phyloP scores from a whole-genome alignment of 2,113 vertebrate genomes.

The Pterocles orientalis region DNA sequence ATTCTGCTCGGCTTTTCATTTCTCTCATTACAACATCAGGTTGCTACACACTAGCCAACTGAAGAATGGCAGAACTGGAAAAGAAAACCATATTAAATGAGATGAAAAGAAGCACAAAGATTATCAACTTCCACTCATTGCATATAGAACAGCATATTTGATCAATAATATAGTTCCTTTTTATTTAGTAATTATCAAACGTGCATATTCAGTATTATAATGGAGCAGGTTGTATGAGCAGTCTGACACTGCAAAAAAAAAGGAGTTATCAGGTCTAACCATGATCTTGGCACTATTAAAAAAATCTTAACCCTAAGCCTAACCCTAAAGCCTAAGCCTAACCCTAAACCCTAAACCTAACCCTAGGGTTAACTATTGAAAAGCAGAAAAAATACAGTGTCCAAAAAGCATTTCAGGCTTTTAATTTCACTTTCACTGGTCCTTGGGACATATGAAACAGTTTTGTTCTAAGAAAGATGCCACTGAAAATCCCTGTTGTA shows the following conservation, averaged over 20 bases:
- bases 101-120: neutral
- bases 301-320: no score
- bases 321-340: no score
- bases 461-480: constrained; percentile 36
- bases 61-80: neutral
- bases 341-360: no score
- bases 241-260: neutral
- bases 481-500: constrained; percentile 19
- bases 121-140: neutral
- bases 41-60: neutral
- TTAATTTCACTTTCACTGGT: constrained; percentile 39
- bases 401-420: neutral
- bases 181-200: neutral
- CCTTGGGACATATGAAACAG: neutral
- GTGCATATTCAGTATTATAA: neutral
- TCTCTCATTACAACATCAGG: neutral
- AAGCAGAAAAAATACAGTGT: neutral
- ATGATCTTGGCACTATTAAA: no score
- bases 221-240: neutral
- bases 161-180: neutral
- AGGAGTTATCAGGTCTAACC: neutral
- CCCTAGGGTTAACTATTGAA: neutral
- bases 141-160: neutral
- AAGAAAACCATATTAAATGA: neutral
- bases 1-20: neutral